A percentile compares a stretch with the other conserved stretches of the same genome.
phyloP scores from a whole-genome alignment of 2,888 invertebrate genomes.

The Aquatica leii region DNA sequence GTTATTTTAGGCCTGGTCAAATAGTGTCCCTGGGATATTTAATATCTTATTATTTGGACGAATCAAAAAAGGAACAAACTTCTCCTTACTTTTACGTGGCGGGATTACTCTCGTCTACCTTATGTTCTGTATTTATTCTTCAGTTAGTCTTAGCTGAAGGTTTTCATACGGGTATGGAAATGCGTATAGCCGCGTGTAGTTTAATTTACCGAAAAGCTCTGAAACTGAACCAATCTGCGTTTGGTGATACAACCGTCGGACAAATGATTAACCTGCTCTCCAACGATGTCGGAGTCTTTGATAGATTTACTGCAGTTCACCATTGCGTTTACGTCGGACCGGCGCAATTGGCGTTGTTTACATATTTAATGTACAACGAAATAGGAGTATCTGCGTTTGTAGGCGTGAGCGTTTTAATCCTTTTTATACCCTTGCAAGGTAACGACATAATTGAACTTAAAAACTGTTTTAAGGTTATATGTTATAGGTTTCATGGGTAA shows the following conservation, averaged over 20 bases:
- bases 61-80: too few relatives aligned
- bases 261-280: constrained; percentile 93
- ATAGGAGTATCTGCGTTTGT: constrained; percentile 78
- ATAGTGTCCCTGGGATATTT: too few relatives aligned
- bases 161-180: background rate
- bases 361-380: constrained; percentile 79
- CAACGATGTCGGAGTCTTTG: constrained; percentile 93
- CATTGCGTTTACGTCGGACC: constrained; percentile 92
- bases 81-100: too few relatives aligned
- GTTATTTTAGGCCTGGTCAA: too few relatives aligned
- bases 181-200: background rate
- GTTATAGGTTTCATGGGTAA: constrained; percentile 69
- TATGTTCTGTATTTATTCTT: too few relatives aligned
- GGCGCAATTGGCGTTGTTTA: constrained; percentile 69
- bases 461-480: background rate
- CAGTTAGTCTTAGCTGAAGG: too few relatives aligned
- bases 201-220: constrained; percentile 65
- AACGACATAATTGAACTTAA: background rate
- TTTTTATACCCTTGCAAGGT: constrained; percentile 72
- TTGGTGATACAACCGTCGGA: constrained; percentile 81
- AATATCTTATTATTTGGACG: too few relatives aligned
- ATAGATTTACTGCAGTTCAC: constrained; percentile 81
- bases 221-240: constrained; percentile 72
- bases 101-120: too few relatives aligned
- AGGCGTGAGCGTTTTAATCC: constrained; percentile 79